Evolutionary conservation across 2,888 invertebrate species (phyloP), one percentile per base, ranked within the genome.

Genomic region (Dynastes maya): DNA sequence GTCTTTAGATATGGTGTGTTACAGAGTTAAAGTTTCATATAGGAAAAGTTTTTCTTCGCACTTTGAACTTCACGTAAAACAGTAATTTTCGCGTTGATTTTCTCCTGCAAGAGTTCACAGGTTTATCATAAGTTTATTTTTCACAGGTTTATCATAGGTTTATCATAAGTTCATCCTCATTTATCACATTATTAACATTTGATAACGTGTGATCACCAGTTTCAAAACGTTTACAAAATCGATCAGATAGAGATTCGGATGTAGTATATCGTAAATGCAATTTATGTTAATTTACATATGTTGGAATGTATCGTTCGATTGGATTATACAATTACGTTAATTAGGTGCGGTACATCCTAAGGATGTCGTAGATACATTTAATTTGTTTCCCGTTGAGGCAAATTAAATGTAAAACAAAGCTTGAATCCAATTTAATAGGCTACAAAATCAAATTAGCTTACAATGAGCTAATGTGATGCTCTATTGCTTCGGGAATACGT

Each of bases 1-100:
- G 83, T 83, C 83, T 83, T 83, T 80, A 77, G 83, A 83, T 83
- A 83, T 83, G 83, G 81, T 81, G 82, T 67, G 78, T 63, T 63
- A 63, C 63, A 63, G 32, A 29, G 63, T 4, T 63, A 63, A 32
- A 63, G 63, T 63, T 63, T 16, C 16, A 11, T 22, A 11, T 63
- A 27, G 13, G 63, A 29, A 27, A 63, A 27, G n/a, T 32, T 9
- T 11, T 37, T 13, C n/a, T 63, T 63, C 29, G 13, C 8, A 32
- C 32, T 29, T 63, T 11, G 9, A 9, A 63, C 32, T 37, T 32
- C 29, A 63, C 63, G n/a, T 63, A 63, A 29, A 63, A 32, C 63
- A 63, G n/a, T 32, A 13, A 27, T 32, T 63, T 32, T 63, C 6
- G 9, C 32, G 32, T 37, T 37, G 5, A 5, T 37, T 37, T 37